A percentile compares a stretch with the other conserved stretches of the same genome.
phyloP scores from a whole-genome alignment of 2,888 invertebrate species.

The Thalpophila matura region DNA sequence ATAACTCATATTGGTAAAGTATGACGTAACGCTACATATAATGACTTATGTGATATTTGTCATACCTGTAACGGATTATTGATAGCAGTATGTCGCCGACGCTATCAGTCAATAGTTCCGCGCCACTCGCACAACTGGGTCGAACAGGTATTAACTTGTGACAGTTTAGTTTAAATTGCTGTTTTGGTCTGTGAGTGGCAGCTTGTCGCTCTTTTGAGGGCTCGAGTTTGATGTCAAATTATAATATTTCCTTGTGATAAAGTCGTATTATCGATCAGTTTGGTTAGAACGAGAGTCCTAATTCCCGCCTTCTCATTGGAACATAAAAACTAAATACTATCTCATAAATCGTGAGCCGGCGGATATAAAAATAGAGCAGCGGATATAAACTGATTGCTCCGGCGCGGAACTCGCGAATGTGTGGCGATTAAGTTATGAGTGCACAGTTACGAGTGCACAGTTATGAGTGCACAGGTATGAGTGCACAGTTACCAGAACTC shows the following conservation, averaged over 20 bases:
- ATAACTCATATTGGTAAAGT: background rate
- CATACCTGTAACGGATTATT: too few species aligned
- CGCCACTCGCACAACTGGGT: too few species aligned
- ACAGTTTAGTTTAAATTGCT: too few species aligned
- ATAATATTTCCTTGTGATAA: too few species aligned
- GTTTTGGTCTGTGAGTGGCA: too few species aligned
- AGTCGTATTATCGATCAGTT: background rate
- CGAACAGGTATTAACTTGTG: too few species aligned
- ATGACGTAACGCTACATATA: background rate
- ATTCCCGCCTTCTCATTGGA: background rate
- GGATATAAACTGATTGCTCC: slow-evolving; percentile 39
- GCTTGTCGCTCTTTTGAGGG: too few species aligned
- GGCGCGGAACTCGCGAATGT: background rate
- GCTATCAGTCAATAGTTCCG: too few species aligned
- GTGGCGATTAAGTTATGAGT: background rate
- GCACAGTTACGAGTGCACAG: background rate
- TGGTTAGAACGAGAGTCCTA: background rate
- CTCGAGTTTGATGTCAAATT: too few species aligned
- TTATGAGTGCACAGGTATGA: too few species aligned
- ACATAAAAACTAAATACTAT: slow-evolving; percentile 31
- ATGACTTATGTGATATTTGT: background rate
- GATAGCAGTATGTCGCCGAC: too few species aligned
- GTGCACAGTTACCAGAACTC: too few species aligned
- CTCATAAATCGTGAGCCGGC: slow-evolving; percentile 36
- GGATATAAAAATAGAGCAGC: slow-evolving; percentile 32